Conservation (phyloP, 2,113 vertebrate species). For the Casuarius casuarius region DNA sequence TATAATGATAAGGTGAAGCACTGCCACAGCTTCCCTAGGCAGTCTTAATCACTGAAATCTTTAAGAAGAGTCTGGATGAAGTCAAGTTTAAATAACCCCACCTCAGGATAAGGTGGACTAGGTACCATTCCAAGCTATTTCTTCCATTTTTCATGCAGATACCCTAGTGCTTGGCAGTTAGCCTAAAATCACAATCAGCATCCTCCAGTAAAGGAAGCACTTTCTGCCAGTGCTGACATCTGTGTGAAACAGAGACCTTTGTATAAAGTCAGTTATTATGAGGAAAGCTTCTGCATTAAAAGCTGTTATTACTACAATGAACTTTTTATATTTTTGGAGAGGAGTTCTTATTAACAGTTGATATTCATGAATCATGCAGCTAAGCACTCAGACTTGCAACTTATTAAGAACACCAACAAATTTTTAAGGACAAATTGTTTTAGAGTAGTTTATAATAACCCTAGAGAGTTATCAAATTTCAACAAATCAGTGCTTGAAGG, state of each 20-base stretch:
- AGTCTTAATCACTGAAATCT: background rate
- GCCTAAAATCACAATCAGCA: background rate
- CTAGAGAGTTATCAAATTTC: constrained; percentile 51
- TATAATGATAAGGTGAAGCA: background rate
- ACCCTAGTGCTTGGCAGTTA: background rate
- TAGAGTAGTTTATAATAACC: constrained; percentile 51
- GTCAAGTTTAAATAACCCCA: background rate
- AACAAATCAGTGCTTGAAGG: constrained; percentile 59
- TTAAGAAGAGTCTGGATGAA: background rate
- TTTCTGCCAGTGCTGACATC: background rate
- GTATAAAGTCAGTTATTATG: background rate
- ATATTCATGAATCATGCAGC: constrained; percentile 58
- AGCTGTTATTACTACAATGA: constrained; percentile 46
- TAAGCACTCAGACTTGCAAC: background rate
- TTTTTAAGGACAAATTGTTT: constrained; percentile 56
- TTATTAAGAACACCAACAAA: constrained; percentile 35
- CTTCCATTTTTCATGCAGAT: background rate
- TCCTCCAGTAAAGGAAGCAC: background rate
- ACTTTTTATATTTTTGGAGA: constrained; percentile 57
- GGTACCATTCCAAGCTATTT: background rate
- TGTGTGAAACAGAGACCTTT: background rate
- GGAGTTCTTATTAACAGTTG: constrained; percentile 48
- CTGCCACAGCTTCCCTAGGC: background rate
- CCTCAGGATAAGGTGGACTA: background rate
- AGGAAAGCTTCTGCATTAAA: constrained; percentile 51